Evolutionary conservation across 2,888 invertebrate genomes (phyloP).

Genomic region (Dasysyrphus tricinctus): DNA sequence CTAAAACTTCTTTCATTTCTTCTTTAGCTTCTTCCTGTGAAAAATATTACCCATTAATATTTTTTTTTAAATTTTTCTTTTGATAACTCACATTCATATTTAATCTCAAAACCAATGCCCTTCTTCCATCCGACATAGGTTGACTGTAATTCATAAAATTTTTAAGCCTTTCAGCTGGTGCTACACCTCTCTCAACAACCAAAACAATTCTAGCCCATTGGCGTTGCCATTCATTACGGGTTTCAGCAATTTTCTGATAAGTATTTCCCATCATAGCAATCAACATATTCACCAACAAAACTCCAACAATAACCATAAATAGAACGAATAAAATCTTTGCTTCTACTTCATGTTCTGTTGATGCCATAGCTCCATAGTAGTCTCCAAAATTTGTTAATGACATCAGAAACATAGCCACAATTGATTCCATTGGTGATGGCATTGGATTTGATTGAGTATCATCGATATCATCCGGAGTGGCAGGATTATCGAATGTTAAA

Average conservation of each 20-base stretch:
- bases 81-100: conserved; percentile 90
- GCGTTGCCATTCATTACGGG: conserved; percentile 98
- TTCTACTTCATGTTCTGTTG: conserved; percentile 93
- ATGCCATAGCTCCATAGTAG: conserved; percentile 95
- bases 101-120: conserved; percentile 93
- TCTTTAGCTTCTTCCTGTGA: conserved; percentile 95
- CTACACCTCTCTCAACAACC: conserved; percentile 98
- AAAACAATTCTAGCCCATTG: conserved; percentile 99
- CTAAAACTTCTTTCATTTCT: conserved; percentile 96
- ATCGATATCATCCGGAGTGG: conserved; percentile 92
- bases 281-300: conserved; percentile 97
- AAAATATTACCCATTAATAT: not conserved
- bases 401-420: conserved; percentile 99
- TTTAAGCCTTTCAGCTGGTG: conserved; percentile 92
- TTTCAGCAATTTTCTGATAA: conserved; percentile 98
- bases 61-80: not conserved
- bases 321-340: conserved; percentile 97
- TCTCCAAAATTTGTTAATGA: conserved; percentile 98
- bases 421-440: conserved; percentile 96
- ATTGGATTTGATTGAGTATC: conserved; percentile 93
- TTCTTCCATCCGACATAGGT: conserved; percentile 94
- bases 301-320: conserved; percentile 98
- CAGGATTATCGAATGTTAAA: conserved; percentile 92
- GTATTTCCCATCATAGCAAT: conserved; percentile 99
- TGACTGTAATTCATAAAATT: conserved; percentile 96